These are phyloP conservation scores for Schlechtendalia chinensis DNA, from an alignment of 1,140 invertebrate species.

Conservation along the genomic window DNA sequence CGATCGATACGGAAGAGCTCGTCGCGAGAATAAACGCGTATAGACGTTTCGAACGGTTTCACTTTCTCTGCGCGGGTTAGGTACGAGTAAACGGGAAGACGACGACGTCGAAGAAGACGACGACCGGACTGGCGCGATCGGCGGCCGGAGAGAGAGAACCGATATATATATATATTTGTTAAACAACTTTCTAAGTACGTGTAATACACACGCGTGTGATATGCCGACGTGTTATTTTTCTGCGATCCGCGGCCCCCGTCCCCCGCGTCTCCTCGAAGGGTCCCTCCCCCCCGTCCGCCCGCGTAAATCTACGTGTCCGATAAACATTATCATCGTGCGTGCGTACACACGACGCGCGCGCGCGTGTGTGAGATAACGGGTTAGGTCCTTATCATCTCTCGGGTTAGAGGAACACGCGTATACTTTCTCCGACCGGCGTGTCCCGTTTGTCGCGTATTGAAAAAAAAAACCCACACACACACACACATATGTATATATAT, in stretches of 20 bases:
- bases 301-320: background rate
- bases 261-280: background rate
- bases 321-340: constrained; percentile 6
- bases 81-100: background rate
- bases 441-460: constrained; percentile 9
- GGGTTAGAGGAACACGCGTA: background rate
- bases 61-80: no score
- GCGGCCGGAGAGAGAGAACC: background rate
- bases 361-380: background rate
- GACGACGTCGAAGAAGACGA: background rate
- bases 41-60: no score
- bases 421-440: background rate
- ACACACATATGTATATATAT: no score
- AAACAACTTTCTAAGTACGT: constrained; percentile 48
- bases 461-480: no score
- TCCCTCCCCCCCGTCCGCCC: no score
- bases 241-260: background rate
- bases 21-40: no score
- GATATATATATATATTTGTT: constrained; percentile 8
- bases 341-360: background rate
- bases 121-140: background rate
- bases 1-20: background rate
- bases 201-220: background rate
- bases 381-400: constrained; percentile 27
- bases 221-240: background rate